Evolutionary conservation across 2,888 invertebrate species (phyloP).

Genomic region (Cerastis rubricosa): DNA sequence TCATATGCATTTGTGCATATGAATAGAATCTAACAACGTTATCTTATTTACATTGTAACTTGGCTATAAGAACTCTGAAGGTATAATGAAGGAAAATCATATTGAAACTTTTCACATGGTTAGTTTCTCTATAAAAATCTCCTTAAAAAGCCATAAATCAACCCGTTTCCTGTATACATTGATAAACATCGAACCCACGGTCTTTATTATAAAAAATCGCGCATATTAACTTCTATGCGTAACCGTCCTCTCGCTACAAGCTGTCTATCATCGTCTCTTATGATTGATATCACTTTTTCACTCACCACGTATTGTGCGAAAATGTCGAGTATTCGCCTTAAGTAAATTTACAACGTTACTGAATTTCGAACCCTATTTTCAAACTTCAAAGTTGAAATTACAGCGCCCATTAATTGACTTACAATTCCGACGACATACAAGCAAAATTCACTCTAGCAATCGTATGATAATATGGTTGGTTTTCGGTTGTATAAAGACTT

Average conservation of each 20-base stretch:
- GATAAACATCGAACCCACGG: conserved; percentile 55
- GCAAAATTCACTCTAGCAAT: conserved; percentile 17
- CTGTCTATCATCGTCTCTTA: conserved; percentile 85
- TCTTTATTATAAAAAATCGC: conserved; percentile 60
- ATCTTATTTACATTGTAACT: background rate
- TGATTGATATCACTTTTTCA: conserved; percentile 89
- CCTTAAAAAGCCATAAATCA: conserved; percentile 55
- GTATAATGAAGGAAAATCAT: background rate
- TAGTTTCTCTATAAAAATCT: conserved; percentile 24
- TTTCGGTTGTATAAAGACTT: conserved; percentile 72
- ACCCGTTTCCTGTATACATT: conserved; percentile 48
- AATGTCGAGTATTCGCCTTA: conserved; percentile 78
- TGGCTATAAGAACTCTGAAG: background rate
- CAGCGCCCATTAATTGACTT: background rate
- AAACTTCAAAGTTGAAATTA: conserved; percentile 39
- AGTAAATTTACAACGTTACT: conserved; percentile 19
- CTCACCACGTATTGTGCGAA: conserved; percentile 72
- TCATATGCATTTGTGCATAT: too few relatives aligned
- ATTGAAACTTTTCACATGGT: conserved; percentile 34
- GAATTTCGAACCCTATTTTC: conserved; percentile 20
- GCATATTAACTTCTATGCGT: conserved; percentile 59
- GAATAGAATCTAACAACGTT: background rate
- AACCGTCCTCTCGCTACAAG: conserved; percentile 65
- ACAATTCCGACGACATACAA: background rate
- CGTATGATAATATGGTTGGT: conserved; percentile 47